Evolutionary conservation across 1,140 invertebrate species (phyloP).

Genomic region (Homalodisca vitripennis): DNA sequence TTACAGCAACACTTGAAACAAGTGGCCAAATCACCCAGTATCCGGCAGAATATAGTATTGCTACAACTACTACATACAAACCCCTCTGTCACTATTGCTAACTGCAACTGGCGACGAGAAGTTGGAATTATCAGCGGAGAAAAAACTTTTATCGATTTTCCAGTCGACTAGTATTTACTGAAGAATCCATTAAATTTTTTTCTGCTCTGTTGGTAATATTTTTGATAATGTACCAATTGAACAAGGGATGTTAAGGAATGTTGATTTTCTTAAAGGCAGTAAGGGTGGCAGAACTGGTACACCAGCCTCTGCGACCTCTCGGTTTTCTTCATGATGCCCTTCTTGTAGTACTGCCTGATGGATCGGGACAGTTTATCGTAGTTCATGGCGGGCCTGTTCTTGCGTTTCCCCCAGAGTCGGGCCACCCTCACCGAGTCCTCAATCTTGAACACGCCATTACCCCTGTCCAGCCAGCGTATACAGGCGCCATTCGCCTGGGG

Average conservation of each 20-base stretch:
- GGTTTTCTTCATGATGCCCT: slow-evolving; percentile 99
- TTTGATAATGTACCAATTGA: not conserved
- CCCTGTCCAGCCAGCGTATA: slow-evolving; percentile 94
- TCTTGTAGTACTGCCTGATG: slow-evolving; percentile 99
- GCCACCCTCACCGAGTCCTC: slow-evolving; percentile 97
- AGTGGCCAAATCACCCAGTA: slow-evolving; percentile 6
- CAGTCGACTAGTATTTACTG: slow-evolving; percentile 13
- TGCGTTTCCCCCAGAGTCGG: slow-evolving; percentile 92
- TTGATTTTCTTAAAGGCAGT: slow-evolving; percentile 65
- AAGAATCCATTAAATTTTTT: slow-evolving; percentile 1
- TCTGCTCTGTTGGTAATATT: not conserved
- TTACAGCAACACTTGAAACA: slow-evolving; percentile 20
- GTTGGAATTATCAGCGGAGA: slow-evolving; percentile 14
- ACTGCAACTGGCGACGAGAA: slow-evolving; percentile 30
- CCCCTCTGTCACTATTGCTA: slow-evolving; percentile 21
- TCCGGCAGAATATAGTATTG: slow-evolving; percentile 9
- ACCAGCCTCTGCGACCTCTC: slow-evolving; percentile 96
- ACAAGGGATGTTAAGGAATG: not conserved
- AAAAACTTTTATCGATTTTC: slow-evolving; percentile 12
- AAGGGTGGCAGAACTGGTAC: slow-evolving; percentile 98
- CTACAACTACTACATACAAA: not conserved
- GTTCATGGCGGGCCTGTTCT: slow-evolving; percentile 99
- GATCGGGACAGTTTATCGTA: slow-evolving; percentile 98
- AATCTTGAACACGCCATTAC: slow-evolving; percentile 97
- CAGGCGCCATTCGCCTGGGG: slow-evolving; percentile 85